Conservation (phyloP, 92 coral and sea anemone species). For the Palythoa grandiflora region DNA sequence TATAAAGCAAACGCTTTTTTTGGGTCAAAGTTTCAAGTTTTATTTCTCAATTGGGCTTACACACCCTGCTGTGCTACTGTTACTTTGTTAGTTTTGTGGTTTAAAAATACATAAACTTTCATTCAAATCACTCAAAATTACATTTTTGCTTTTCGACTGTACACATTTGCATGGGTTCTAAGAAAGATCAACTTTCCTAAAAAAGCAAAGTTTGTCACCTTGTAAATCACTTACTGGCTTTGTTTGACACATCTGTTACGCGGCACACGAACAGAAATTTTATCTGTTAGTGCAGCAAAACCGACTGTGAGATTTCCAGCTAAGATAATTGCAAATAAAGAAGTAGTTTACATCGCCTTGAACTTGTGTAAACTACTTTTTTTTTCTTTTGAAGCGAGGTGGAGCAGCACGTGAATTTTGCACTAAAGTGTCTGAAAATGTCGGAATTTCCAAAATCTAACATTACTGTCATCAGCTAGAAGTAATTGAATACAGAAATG, state of each 20-base stretch:
- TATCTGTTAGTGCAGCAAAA: constrained; percentile 4
- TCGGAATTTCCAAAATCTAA: neutral
- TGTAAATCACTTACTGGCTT: neutral
- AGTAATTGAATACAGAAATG: neutral
- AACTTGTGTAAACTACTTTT: neutral
- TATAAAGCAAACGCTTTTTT: neutral
- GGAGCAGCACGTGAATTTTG: neutral
- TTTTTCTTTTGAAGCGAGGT: neutral
- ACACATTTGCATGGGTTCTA: neutral
- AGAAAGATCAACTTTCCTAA: too few species aligned
- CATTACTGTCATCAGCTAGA: constrained; percentile 11
- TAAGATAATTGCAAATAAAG: constrained; percentile 1
- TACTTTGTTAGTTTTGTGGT: neutral
- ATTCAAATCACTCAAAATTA: neutral
- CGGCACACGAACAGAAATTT: neutral
- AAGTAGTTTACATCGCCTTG: neutral
- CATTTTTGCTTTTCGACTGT: neutral
- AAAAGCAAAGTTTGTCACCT: neutral
- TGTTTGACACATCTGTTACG: neutral
- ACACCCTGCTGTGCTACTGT: neutral
- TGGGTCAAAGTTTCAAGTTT: neutral
- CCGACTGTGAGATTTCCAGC: constrained; percentile 13
- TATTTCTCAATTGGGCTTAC: neutral
- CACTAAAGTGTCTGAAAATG: neutral
- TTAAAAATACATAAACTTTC: neutral